Conservation (phyloP, 1,140 invertebrate species). For the Drosophila serrata region DNA sequence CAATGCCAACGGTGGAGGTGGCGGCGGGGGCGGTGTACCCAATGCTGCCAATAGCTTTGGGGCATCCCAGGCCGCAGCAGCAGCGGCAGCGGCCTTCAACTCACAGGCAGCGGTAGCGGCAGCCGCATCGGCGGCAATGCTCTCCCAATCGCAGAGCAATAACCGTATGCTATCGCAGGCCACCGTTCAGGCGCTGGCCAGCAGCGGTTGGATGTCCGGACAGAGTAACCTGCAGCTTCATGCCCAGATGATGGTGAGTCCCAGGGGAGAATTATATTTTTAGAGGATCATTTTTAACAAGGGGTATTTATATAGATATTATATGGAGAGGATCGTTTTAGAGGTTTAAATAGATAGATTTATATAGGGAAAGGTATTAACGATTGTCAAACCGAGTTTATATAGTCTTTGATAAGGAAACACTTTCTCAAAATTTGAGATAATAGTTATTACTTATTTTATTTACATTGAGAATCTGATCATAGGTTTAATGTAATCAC, state of each 20-base stretch:
- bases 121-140: constrained; percentile 65
- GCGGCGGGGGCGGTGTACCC: constrained; percentile 22
- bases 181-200: constrained; percentile 77
- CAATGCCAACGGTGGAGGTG: constrained; percentile 56
- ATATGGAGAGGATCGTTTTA: background rate
- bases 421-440: background rate
- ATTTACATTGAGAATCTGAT: background rate
- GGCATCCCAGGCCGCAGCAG: constrained; percentile 55
- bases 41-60: constrained; percentile 52
- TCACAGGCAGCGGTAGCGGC: constrained; percentile 64
- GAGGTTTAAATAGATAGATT: background rate
- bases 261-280: too few relatives aligned
- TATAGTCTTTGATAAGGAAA: background rate
- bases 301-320: background rate
- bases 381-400: background rate
- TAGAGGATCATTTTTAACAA: too few relatives aligned
- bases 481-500: too few relatives aligned
- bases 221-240: constrained; percentile 75
- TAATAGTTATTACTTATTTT: background rate
- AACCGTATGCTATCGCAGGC: constrained; percentile 71
- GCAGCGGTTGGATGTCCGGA: constrained; percentile 76
- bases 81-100: constrained; percentile 70
- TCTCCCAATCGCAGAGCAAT: constrained; percentile 54
- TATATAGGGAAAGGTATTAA: too few relatives aligned
- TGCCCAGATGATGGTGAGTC: constrained; percentile 82